phyloP scores from a whole-genome alignment of 2,113 vertebrate species.

The Festucalex cinctus region DNA sequence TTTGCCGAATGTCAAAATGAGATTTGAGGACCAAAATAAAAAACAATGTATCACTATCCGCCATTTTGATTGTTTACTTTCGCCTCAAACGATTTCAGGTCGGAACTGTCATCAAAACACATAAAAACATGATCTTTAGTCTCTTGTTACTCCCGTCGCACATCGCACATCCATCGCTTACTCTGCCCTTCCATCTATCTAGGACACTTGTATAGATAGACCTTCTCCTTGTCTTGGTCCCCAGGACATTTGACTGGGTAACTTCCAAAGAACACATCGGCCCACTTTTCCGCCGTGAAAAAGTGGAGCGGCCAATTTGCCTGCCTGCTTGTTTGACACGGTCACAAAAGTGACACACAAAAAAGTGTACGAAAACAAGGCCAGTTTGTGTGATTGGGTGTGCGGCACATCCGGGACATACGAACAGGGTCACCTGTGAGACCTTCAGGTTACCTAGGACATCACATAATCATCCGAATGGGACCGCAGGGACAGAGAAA shows the following conservation, averaged over 20 bases:
- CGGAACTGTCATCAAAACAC: constrained; percentile 31
- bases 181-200: constrained; percentile 65
- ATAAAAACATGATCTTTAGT: constrained; percentile 44
- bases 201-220: constrained; percentile 78
- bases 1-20: too few species aligned
- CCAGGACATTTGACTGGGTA: constrained; percentile 78
- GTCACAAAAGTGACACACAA: constrained; percentile 29
- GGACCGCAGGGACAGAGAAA: constrained; percentile 2
- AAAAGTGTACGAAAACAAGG: constrained; percentile 20
- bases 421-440: not conserved
- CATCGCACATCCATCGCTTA: constrained; percentile 32
- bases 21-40: too few species aligned
- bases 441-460: not conserved
- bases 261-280: constrained; percentile 81
- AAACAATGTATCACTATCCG: too few species aligned
- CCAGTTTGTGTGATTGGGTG: not conserved
- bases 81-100: too few species aligned
- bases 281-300: constrained; percentile 76
- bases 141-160: constrained; percentile 49
- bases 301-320: constrained; percentile 76
- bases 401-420: not conserved
- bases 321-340: constrained; percentile 58
- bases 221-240: constrained; percentile 79
- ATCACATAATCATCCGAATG: not conserved
- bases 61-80: too few species aligned